These are phyloP conservation scores for Pseudococcus jackbeardsleyi DNA, from an alignment of 2,888 invertebrate species.

Conservation along the genomic window DNA sequence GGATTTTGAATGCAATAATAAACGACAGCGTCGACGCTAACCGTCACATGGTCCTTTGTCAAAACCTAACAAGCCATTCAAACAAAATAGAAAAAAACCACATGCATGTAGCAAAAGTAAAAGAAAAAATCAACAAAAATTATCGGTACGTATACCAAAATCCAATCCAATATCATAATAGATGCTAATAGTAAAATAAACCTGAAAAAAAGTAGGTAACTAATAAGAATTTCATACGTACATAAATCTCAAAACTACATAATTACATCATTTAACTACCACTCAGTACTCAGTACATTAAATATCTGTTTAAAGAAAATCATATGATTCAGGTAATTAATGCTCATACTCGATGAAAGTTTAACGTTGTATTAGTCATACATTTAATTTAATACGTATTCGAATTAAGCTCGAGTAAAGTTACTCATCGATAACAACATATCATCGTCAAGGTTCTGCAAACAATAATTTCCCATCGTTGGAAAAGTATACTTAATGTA, in stretches of 20 bases:
- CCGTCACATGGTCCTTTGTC: constrained; percentile 94
- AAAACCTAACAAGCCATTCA: constrained; percentile 75
- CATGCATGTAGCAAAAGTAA: constrained; percentile 59
- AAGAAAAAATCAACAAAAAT: constrained; percentile 59
- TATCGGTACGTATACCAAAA: background rate
- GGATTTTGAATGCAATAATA: constrained; percentile 87
- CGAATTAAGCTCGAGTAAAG: background rate
- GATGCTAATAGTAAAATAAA: no score
- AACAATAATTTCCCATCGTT: background rate
- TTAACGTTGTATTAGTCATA: background rate
- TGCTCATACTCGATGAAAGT: background rate
- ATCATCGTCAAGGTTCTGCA: constrained; percentile 21
- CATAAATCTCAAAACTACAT: background rate
- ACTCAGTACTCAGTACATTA: background rate
- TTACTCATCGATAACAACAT: background rate
- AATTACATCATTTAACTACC: background rate
- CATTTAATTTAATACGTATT: background rate
- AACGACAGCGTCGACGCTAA: constrained; percentile 92
- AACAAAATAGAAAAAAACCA: constrained; percentile 53
- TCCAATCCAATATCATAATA: background rate
- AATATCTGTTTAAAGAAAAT: no score
- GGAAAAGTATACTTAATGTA: background rate
- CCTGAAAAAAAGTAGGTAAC: no score
- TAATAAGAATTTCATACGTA: no score
- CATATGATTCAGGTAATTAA: background rate